Conservation (phyloP, 1,140 invertebrate species). For the Zophobas morio region DNA sequence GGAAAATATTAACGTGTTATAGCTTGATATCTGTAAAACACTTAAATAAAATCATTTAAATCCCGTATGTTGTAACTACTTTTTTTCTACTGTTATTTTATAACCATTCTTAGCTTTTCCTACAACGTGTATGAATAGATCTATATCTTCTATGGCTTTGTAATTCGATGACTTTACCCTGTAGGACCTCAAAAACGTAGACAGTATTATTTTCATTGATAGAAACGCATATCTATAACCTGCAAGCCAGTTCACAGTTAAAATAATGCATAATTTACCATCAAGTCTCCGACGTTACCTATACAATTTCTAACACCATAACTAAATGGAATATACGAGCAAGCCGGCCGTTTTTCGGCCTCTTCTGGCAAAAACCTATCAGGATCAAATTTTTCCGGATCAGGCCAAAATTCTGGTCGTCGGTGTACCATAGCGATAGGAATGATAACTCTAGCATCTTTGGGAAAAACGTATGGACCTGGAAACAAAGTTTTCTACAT, state of each 20-base stretch:
- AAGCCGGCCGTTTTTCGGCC: background rate
- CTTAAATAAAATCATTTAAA: background rate
- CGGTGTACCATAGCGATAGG: too few species aligned
- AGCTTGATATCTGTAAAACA: background rate
- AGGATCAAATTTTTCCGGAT: too few species aligned
- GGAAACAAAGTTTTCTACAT: too few species aligned
- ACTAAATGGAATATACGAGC: too few species aligned
- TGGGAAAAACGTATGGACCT: too few species aligned
- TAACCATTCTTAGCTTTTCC: slow-evolving; percentile 4
- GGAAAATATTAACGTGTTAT: too few species aligned
- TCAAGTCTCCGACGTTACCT: background rate
- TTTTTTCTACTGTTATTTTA: slow-evolving; percentile 1
- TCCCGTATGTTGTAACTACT: background rate
- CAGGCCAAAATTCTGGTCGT: too few species aligned
- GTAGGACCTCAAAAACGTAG: background rate
- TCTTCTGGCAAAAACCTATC: too few species aligned
- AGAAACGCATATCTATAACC: slow-evolving; percentile 1
- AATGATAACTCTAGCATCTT: too few species aligned
- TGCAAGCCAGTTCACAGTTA: background rate
- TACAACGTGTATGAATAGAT: background rate
- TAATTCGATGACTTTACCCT: background rate
- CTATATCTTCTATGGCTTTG: background rate
- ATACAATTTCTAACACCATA: too few species aligned
- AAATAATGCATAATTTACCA: background rate
- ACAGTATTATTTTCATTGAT: background rate